Base-by-base conservation (phyloP, 2,888 invertebrate genomes). In the Acanthopleura granulata region DNA sequence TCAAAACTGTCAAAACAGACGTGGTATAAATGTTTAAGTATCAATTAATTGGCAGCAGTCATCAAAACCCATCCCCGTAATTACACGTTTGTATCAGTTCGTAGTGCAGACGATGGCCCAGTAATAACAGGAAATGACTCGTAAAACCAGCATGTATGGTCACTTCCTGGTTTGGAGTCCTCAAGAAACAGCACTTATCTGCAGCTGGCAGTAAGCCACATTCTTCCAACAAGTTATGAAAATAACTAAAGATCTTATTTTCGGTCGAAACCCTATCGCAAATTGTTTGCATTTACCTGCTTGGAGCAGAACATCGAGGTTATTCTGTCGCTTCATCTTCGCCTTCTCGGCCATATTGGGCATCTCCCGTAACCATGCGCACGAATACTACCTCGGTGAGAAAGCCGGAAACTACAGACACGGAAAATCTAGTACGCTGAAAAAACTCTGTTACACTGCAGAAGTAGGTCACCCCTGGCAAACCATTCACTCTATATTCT, bases 281-380 rank as follows among this genome's bases (percentile, higher is more conserved):
- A 40, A 40, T 40, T 40, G 57, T 27, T 66, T 66, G 66, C 29
- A 66, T 66, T 66, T 66, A 66, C 66, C 66, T 66, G 66, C 66
- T 25, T 66, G 66, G 14, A 66, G 66, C 22, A 66, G 29, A 66
- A 66, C 66, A 27, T 66, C 66, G 18, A 66, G 25, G 25, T 66
- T 66, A 66, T 22, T 66, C 29, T 27, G 22, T 25, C 29, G 22
- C 25, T 66, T 66, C 57, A 22, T 22, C 66, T 66, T 27, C 29
- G 22, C 57, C n/a, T 18, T 27, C 66, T 66, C 66, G 29, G 66
- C 66, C 66, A 66, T 66, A 27, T 66, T 66, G 66, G 29, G 66
- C 40, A 27, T 66, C 22, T 22, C 66, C 29, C 29, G 29, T 27
- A 57, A 27, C 66, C 66, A 27, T 27, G 66, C 66, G 66, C 29